Base-by-base conservation (phyloP, 2,888 invertebrate genomes). In the Bellardia bayeri region DNA sequence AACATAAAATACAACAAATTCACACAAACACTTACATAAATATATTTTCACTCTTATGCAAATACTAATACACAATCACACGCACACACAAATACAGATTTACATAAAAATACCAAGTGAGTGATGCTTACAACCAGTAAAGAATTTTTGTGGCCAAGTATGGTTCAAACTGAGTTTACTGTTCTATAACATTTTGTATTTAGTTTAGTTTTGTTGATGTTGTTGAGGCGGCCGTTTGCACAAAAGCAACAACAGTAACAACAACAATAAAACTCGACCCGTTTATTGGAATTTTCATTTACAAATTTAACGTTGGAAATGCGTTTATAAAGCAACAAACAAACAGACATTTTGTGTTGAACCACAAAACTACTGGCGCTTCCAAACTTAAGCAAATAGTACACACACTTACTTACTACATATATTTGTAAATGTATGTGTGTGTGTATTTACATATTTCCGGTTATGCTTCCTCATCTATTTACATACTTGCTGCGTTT, bases 241-340 rank as follows among this genome's bases (percentile, higher is more conserved):
- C 42, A 37, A 66, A 56, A 74, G 49, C 66, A 71, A 71, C 11
- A 33, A 4, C 14, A 37, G 9, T n/a, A 14, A 51, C 16, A 68
- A 23, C 0, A 68, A 49, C 45, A 58, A 54, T 45, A 33, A 42
- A 16, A 16, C n/a, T 61, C 76, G 45, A 72, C 76, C 54, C 81
- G 66, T 84, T 78, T 87, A 78, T 81, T 61, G 78, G 68, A 87
- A 87, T 87, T 87, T 87, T 82, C 84, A 87, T 84, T 81, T 84
- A 64, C n/a, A 81, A 82, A 16, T 81, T 83, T 72, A 83, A 66
- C 72, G 61, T 61, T 82, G 51, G 68, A 71, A 86, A 79, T 42
- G 64, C 74, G 58, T 74, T 66, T 61, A 13, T 6, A 61, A 63
- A 16, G 42, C 9, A 71, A 66, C 42, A 66, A 3, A 33, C 63